Percentiles rank a stretch among this genome's conserved stretches.
Conservation (phyloP, 2,113 vertebrate species). For the Dendrocopos noguchii region DNA sequence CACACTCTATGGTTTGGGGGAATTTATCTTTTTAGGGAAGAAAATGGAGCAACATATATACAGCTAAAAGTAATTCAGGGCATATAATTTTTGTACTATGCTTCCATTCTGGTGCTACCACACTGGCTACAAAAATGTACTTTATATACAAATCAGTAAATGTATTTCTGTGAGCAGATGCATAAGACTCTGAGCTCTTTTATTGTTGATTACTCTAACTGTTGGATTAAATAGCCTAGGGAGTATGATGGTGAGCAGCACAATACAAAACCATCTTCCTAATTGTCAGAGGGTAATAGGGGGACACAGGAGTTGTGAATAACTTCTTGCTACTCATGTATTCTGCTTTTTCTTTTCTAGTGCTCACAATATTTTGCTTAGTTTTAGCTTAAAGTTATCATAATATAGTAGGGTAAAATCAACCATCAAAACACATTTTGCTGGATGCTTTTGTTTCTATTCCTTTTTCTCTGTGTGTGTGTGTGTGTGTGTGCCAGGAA, state of each 20-base stretch:
- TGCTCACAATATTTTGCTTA: neutral
- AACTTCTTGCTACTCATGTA: neutral
- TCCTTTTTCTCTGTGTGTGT: neutral
- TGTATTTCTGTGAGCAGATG: neutral
- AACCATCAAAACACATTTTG: neutral
- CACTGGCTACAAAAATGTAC: neutral
- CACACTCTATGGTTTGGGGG: no score
- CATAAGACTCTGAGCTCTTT: neutral
- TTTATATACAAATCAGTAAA: neutral
- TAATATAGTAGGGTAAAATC: neutral
- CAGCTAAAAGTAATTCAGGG: neutral
- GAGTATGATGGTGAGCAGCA: neutral
- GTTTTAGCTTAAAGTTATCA: neutral
- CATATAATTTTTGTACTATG: neutral
- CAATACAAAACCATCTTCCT: neutral
- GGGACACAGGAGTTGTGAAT: neutral
- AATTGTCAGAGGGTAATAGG: neutral
- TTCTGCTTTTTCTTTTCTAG: slow-evolving; percentile 1
- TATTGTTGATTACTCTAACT: neutral
- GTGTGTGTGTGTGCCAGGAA: accelerated
- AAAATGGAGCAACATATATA: neutral
- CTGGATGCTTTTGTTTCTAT: neutral
- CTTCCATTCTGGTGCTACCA: neutral
- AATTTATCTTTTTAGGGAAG: neutral
- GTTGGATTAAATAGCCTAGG: neutral